Evolutionary conservation across 1,140 invertebrate species (phyloP).

Genomic region (Aphidius gifuensis): DNA sequence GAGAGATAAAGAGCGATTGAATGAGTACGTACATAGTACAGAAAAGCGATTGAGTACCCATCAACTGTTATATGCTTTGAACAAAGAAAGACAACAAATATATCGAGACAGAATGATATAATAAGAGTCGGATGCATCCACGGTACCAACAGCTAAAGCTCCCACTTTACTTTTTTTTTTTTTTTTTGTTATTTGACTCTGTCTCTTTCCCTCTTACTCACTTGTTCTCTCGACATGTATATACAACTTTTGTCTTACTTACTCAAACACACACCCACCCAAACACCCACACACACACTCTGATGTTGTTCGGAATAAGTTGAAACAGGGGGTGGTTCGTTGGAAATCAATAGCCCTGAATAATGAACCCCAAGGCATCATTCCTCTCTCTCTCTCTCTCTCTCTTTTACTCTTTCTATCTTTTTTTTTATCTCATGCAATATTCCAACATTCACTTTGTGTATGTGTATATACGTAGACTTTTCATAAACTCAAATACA

Average conservation of each 20-base stretch:
- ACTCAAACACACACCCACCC: conserved; percentile 33
- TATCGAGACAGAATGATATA: background rate
- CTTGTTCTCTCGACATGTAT: background rate
- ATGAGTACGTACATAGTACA: conserved; percentile 4
- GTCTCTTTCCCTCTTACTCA: background rate
- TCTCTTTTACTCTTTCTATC: background rate
- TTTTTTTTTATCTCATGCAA: background rate
- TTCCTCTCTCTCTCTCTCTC: conserved; percentile 20
- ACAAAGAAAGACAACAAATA: conserved; percentile 19
- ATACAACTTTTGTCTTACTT: background rate
- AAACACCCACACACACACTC: conserved; percentile 37
- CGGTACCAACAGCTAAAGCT: too few relatives aligned
- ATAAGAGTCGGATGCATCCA: too few relatives aligned
- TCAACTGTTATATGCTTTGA: background rate
- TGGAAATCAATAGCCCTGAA: conserved; percentile 55
- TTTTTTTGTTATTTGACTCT: too few relatives aligned
- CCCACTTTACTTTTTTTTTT: too few relatives aligned
- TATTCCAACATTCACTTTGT: too few relatives aligned
- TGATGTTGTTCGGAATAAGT: conserved; percentile 33
- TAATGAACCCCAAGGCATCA: conserved; percentile 52
- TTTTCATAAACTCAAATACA: too few relatives aligned
- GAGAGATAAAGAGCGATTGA: background rate
- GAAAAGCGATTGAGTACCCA: background rate
- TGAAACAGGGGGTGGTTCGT: conserved; percentile 43
- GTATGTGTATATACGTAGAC: too few relatives aligned